Conservation (phyloP, 2,888 invertebrate species). For the Mythimna ferrago region DNA sequence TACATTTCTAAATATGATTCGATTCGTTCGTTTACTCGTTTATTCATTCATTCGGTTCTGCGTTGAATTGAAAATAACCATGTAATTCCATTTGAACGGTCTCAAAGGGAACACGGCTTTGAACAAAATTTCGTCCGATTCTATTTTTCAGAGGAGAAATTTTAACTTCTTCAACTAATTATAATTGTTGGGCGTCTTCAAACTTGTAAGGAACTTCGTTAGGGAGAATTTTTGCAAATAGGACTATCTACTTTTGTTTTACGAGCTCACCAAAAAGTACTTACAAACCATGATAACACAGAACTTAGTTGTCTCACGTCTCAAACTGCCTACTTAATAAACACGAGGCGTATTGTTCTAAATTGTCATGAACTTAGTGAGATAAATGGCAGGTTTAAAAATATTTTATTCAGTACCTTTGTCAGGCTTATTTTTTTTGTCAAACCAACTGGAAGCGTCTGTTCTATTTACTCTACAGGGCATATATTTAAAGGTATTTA, state of each 20-base stretch:
- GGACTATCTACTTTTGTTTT: conserved; percentile 23
- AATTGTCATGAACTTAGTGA: conserved; percentile 31
- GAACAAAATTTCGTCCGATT: conserved; percentile 51
- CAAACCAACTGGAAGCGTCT: conserved; percentile 15
- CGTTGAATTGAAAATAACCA: conserved; percentile 65
- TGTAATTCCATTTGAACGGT: conserved; percentile 69
- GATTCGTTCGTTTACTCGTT: conserved; percentile 65
- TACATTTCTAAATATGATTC: conserved; percentile 65
- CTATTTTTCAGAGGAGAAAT: conserved; percentile 53
- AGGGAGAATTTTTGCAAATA: conserved; percentile 25
- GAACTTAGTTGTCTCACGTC: conserved; percentile 17
- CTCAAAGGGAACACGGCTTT: conserved; percentile 65
- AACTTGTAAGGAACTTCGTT: conserved; percentile 33
- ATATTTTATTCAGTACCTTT: conserved; percentile 39
- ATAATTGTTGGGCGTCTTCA: conserved; percentile 39
- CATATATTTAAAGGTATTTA: conserved; percentile 48
- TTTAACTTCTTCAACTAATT: conserved; percentile 60
- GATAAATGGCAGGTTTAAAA: conserved; percentile 37
- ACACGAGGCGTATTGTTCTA: conserved; percentile 26
- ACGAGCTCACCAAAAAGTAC: conserved; percentile 26
- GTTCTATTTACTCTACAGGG: conserved; percentile 28
- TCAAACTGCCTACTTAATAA: conserved; percentile 28
- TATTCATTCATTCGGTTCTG: conserved; percentile 62
- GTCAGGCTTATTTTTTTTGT: conserved; percentile 32
- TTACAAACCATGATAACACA: conserved; percentile 23